Percentiles rank a stretch among this genome's conserved stretches.
These are phyloP conservation scores for Oscheius sp. DNA, from an alignment of 2,888 invertebrate species.

Conservation along the genomic window DNA sequence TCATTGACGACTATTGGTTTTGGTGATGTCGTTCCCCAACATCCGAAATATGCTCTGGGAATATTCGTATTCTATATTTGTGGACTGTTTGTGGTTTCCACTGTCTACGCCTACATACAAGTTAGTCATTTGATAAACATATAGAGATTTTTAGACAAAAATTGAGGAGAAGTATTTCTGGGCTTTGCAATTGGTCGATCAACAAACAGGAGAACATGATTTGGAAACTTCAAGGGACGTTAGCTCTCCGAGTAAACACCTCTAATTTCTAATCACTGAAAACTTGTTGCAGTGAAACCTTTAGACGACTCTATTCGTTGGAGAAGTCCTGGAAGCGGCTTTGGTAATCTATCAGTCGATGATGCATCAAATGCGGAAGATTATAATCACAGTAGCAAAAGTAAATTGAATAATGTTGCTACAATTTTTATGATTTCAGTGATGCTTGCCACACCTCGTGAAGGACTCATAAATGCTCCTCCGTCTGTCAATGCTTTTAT, in stretches of 20 bases:
- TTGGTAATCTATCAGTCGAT: neutral
- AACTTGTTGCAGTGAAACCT: neutral
- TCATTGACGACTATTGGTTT: constrained; percentile 66
- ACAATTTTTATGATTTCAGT: too few relatives aligned
- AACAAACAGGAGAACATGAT: constrained; percentile 52
- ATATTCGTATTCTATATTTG: constrained; percentile 54
- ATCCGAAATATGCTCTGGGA: constrained; percentile 62
- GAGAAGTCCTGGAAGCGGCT: constrained; percentile 2
- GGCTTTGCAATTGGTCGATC: constrained; percentile 63
- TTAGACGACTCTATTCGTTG: neutral
- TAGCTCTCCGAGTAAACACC: neutral
- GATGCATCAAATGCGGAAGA: neutral
- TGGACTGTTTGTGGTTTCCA: constrained; percentile 64
- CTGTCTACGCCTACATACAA: constrained; percentile 63
- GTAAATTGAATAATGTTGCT: too few relatives aligned
- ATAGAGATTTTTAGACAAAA: constrained; percentile 33
- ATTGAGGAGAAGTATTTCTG: constrained; percentile 65
- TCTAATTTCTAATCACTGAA: constrained; percentile 8
- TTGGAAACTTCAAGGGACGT: constrained; percentile 29
- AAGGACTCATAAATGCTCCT: constrained; percentile 40
- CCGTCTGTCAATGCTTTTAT: constrained; percentile 51
- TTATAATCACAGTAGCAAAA: neutral
- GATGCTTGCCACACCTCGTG: too few relatives aligned
- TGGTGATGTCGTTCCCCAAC: constrained; percentile 65
- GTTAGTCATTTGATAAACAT: constrained; percentile 18